Evolutionary conservation across 2,888 invertebrate genomes (phyloP).

Genomic region (Seladonia tumulorum): DNA sequence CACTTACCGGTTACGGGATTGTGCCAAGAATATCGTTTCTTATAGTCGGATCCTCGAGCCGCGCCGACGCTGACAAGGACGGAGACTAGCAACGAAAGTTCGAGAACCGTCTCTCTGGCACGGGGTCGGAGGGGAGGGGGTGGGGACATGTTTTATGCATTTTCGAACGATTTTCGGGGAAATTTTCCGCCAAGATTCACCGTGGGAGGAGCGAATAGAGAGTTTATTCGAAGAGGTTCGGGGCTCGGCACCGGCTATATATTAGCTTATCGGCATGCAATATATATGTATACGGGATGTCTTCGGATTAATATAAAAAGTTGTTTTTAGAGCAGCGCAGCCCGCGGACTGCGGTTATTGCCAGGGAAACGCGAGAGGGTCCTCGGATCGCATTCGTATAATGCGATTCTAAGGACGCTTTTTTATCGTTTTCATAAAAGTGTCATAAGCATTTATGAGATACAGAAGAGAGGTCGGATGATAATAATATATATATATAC

Average conservation of each 20-base stretch:
- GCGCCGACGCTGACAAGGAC: neutral
- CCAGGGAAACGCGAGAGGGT: neutral
- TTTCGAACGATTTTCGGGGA: constrained; percentile 3
- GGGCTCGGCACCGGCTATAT: neutral
- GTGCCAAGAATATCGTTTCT: constrained; percentile 37
- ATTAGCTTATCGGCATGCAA: neutral
- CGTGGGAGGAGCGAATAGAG: neutral
- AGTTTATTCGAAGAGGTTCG: neutral
- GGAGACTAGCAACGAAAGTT: neutral
- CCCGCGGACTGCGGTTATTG: neutral
- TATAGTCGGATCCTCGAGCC: neutral
- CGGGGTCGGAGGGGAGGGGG: neutral
- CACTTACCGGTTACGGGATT: constrained; percentile 40
- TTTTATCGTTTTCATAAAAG: neutral
- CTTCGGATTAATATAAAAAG: neutral
- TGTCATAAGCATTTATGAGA: constrained; percentile 9
- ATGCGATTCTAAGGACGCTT: constrained; percentile 1
- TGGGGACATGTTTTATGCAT: constrained; percentile 10
- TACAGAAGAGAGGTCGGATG: neutral
- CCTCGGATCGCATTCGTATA: neutral
- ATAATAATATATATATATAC: neutral
- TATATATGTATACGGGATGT: neutral
- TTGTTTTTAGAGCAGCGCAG: neutral
- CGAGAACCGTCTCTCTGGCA: constrained; percentile 30
- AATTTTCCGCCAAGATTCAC: neutral